Conservation (phyloP, 2,888 invertebrate species). For the Lymantria monacha region DNA sequence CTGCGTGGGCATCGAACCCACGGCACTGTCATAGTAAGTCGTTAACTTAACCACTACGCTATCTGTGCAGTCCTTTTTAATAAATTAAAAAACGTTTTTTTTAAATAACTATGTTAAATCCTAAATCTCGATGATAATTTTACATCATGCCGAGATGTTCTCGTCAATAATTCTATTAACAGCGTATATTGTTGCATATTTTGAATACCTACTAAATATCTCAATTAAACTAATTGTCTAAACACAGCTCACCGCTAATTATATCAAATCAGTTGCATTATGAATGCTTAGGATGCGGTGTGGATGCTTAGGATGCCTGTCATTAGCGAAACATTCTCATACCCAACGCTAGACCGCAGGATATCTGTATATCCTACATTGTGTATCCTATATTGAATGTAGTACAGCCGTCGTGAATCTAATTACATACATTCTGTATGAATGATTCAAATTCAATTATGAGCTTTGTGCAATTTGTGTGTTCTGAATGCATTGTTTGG, state of each 20-base stretch:
- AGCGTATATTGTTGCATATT: neutral
- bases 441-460: slow-evolving; percentile 13
- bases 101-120: too few relatives aligned
- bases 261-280: slow-evolving; percentile 22
- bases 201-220: neutral
- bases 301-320: slow-evolving; percentile 23
- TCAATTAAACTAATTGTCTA: slow-evolving; percentile 1
- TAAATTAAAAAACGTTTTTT: too few relatives aligned
- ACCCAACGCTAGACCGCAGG: slow-evolving; percentile 16
- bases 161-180: neutral
- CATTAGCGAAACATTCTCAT: slow-evolving; percentile 16
- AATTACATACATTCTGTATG: slow-evolving; percentile 23
- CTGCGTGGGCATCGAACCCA: too few relatives aligned
- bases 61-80: too few relatives aligned
- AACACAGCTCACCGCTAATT: slow-evolving; percentile 22
- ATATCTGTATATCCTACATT: slow-evolving; percentile 13
- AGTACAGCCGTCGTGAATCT: slow-evolving; percentile 10
- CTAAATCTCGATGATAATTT: too few relatives aligned
- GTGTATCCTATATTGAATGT: neutral
- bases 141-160: too few relatives aligned
- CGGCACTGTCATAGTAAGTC: too few relatives aligned
- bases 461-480: slow-evolving; percentile 6
- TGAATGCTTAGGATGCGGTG: slow-evolving; percentile 20
- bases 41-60: too few relatives aligned
- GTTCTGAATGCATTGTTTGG: slow-evolving; percentile 5